These are phyloP conservation scores for Hyalella azteca DNA, from an alignment of 2,888 invertebrate genomes.

Conservation along the genomic window DNA sequence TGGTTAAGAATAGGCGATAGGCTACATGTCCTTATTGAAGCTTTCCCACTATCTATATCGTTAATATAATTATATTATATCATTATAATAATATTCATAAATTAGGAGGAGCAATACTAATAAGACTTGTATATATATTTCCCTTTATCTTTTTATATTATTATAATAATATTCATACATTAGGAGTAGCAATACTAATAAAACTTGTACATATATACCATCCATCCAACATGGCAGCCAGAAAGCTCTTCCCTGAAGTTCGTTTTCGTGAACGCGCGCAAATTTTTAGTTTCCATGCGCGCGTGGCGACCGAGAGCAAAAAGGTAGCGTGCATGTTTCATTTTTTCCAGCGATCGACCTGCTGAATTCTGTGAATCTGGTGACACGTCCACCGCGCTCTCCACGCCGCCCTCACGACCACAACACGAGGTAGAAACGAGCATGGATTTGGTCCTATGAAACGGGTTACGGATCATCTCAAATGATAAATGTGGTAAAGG, in stretches of 20 bases:
- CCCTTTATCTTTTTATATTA: too few species aligned
- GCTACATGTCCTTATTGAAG: too few species aligned
- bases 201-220: background rate
- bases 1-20: too few species aligned
- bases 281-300: background rate
- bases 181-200: background rate
- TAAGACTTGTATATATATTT: too few species aligned
- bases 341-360: constrained; percentile 57
- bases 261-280: background rate
- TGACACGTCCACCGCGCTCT: constrained; percentile 49
- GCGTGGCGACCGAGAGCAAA: background rate
- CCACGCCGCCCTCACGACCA: constrained; percentile 9
- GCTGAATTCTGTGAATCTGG: constrained; percentile 54
- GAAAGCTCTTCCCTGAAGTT: background rate
- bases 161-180: background rate
- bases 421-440: constrained; percentile 31
- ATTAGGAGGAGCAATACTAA: background rate
- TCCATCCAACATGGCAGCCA: background rate
- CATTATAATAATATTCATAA: background rate
- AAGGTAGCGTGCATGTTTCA: constrained; percentile 12
- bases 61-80: too few species aligned
- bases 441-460: too few species aligned
- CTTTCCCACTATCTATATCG: too few species aligned
- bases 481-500: too few species aligned
- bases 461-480: too few species aligned